Conservation (phyloP, 2,797 vertebrate species). For the Rhyacichthys aspro region DNA sequence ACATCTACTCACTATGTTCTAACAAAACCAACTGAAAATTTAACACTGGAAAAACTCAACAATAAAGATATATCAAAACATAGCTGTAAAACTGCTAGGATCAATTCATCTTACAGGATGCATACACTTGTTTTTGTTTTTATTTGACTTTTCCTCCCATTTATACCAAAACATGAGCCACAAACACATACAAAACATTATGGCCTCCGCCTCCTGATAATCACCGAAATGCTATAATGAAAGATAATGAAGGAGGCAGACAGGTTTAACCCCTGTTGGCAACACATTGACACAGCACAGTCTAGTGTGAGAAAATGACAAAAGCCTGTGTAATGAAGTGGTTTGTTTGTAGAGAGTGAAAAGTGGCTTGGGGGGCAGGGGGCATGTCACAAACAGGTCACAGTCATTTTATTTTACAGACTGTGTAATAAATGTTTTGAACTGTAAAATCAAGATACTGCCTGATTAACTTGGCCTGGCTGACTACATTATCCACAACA, state of each 20-base stretch:
- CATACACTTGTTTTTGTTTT: neutral
- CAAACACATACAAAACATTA: neutral
- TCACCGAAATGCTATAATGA: constrained; percentile 10
- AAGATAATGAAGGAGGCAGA: constrained; percentile 12
- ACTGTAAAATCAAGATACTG: constrained; percentile 33
- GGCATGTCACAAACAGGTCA: constrained; percentile 5
- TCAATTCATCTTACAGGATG: too few relatives aligned
- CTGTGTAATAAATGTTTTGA: constrained; percentile 35
- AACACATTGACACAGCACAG: constrained; percentile 12
- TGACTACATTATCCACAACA: constrained; percentile 21
- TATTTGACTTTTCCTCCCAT: too few relatives aligned
- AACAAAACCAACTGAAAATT: too few relatives aligned
- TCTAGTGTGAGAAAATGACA: constrained; percentile 22
- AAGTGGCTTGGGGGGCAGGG: constrained; percentile 12
- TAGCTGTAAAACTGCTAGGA: too few relatives aligned
- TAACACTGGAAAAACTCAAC: too few relatives aligned
- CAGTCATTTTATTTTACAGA: constrained; percentile 28
- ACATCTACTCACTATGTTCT: too few relatives aligned
- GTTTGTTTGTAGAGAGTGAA: constrained; percentile 19
- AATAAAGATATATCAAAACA: too few relatives aligned
- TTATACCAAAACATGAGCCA: neutral
- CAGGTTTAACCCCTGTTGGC: constrained; percentile 17
- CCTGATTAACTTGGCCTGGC: constrained; percentile 24
- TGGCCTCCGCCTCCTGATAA: constrained; percentile 4
- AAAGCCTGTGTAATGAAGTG: constrained; percentile 26